These are phyloP conservation scores for Galerucella calmariensis DNA, from an alignment of 2,888 invertebrate genomes.

Conservation along the genomic window DNA sequence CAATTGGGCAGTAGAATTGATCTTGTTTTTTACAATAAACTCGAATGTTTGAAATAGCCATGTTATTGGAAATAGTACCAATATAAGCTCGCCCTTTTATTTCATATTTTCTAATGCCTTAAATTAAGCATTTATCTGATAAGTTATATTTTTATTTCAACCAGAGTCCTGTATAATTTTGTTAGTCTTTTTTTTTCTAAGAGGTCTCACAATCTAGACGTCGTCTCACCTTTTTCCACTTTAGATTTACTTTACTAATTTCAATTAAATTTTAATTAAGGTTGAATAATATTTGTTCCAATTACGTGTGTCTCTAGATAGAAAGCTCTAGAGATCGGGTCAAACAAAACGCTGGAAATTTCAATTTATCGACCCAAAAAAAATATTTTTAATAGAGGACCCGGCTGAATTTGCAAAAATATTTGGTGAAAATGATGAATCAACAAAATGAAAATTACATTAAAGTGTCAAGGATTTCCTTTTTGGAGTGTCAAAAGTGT, in stretches of 20 bases:
- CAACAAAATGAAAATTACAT: not conserved
- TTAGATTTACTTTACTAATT: constrained; percentile 21
- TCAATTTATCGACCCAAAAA: constrained; percentile 17
- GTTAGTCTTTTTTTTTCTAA: too few relatives aligned
- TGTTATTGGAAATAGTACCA: too few relatives aligned
- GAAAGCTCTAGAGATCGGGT: not conserved
- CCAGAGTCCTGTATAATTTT: too few relatives aligned
- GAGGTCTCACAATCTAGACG: not conserved
- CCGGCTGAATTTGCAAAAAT: constrained; percentile 11
- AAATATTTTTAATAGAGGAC: constrained; percentile 21
- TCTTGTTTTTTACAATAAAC: too few relatives aligned
- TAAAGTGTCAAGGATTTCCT: not conserved
- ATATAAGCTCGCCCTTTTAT: too few relatives aligned
- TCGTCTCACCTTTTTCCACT: constrained; percentile 21
- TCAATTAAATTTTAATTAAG: constrained; percentile 41
- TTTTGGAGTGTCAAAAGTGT: not conserved
- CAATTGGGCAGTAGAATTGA: too few relatives aligned
- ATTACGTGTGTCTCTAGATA: constrained; percentile 22
- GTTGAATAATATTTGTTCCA: constrained; percentile 40
- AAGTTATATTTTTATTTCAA: too few relatives aligned
- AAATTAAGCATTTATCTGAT: too few relatives aligned
- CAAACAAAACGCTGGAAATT: constrained; percentile 24
- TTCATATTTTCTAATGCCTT: too few relatives aligned
- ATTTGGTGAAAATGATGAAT: not conserved
- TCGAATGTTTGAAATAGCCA: too few relatives aligned